phyloP scores from a whole-genome alignment of 2,113 vertebrate genomes.

The Callipepla squamata region DNA sequence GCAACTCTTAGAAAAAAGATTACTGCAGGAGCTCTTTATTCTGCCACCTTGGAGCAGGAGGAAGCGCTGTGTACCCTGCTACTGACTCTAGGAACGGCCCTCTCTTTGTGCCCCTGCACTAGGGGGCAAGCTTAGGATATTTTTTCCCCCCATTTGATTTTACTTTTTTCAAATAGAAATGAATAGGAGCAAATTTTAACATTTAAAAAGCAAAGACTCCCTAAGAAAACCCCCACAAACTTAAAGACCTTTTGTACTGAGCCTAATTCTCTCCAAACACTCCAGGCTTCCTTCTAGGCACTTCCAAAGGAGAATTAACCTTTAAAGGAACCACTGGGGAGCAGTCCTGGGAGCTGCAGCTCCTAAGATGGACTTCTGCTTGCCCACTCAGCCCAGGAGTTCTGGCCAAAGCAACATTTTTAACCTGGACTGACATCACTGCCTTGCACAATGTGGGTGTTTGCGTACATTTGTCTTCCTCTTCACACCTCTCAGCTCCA shows the following conservation, averaged over 20 bases:
- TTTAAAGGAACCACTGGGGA: slow-evolving; percentile 8
- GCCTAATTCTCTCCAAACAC: neutral
- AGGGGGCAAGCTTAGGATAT: neutral
- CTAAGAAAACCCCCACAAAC: neutral
- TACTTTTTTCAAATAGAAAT: neutral
- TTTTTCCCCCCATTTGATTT: neutral
- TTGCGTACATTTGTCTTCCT: neutral
- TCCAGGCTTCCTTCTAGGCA: neutral
- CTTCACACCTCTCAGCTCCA: accelerated
- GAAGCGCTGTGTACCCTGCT: slow-evolving; percentile 19
- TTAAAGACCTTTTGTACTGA: neutral
- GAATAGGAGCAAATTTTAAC: slow-evolving; percentile 38
- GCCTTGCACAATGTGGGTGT: neutral
- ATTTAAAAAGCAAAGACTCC: neutral
- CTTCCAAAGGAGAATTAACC: slow-evolving; percentile 24
- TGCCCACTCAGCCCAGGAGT: neutral
- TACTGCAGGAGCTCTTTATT: slow-evolving; percentile 68
- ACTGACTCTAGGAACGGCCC: neutral
- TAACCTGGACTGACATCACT: neutral
- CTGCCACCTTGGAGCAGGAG: slow-evolving; percentile 19
- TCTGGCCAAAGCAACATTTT: neutral
- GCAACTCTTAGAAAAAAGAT: slow-evolving; percentile 40
- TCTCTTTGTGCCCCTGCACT: neutral
- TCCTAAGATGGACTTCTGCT: neutral
- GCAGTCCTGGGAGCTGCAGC: neutral